phyloP scores from a whole-genome alignment of 2,113 vertebrate species.

The Promerops cafer region DNA sequence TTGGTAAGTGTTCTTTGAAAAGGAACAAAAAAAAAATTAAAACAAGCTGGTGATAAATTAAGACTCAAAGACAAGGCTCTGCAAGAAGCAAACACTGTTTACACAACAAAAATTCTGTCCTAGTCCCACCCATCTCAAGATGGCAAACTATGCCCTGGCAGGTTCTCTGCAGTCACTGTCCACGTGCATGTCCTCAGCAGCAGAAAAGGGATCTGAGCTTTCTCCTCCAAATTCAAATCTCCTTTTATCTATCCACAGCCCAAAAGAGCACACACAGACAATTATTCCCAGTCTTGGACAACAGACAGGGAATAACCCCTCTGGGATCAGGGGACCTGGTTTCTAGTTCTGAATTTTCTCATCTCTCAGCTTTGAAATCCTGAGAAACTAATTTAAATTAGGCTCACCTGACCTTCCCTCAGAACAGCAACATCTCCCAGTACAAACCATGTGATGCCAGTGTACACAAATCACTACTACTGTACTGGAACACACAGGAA shows the following conservation, averaged over 20 bases:
- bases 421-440: background rate
- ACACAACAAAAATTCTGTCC: background rate
- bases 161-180: background rate
- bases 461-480: background rate
- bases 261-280: background rate
- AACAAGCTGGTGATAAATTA: background rate
- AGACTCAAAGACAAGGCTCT: background rate
- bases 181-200: fast-evolving
- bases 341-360: background rate
- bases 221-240: background rate
- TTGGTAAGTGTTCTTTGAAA: background rate
- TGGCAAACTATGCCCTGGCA: background rate
- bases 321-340: background rate
- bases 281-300: no score
- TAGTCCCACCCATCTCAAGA: background rate
- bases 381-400: background rate
- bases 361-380: background rate
- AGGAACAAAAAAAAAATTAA: background rate
- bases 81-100: background rate
- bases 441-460: background rate
- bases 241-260: background rate
- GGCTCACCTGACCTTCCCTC: background rate
- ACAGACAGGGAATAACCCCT: no score
- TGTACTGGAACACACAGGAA: background rate
- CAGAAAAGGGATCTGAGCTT: background rate